phyloP scores from a whole-genome alignment of 2,888 invertebrate species.

The Coelogynopora nodosa region DNA sequence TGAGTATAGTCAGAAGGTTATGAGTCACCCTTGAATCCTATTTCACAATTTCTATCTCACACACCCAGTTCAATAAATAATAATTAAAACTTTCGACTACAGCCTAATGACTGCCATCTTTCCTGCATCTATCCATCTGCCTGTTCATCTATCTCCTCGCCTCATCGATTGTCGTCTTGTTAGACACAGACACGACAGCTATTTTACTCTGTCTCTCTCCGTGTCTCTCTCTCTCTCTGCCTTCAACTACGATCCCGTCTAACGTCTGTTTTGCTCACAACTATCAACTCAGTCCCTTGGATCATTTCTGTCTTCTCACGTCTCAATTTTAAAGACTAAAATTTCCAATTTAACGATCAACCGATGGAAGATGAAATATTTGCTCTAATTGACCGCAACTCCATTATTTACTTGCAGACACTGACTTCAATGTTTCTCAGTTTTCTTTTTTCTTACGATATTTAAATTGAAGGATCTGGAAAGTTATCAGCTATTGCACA shows the following conservation, averaged over 20 bases:
- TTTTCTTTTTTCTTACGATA: too few species aligned
- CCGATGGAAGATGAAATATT: too few species aligned
- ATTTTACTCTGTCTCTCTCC: background rate
- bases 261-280: background rate
- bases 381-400: too few species aligned
- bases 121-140: background rate
- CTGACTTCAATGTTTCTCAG: too few species aligned
- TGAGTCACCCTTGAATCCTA: background rate
- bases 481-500: too few species aligned
- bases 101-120: background rate
- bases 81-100: background rate
- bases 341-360: too few species aligned
- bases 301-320: too few species aligned
- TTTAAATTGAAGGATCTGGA: too few species aligned
- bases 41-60: background rate
- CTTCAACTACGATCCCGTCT: background rate
- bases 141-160: background rate
- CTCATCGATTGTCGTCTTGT: conserved; percentile 15
- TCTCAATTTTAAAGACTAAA: too few species aligned
- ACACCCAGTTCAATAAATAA: background rate
- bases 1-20: too few species aligned
- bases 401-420: too few species aligned
- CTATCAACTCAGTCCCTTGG: too few species aligned
- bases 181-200: background rate
- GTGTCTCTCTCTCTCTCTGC: background rate